Base-by-base conservation (phyloP, 2,113 vertebrate genomes). In the Sorex araneus region DNA sequence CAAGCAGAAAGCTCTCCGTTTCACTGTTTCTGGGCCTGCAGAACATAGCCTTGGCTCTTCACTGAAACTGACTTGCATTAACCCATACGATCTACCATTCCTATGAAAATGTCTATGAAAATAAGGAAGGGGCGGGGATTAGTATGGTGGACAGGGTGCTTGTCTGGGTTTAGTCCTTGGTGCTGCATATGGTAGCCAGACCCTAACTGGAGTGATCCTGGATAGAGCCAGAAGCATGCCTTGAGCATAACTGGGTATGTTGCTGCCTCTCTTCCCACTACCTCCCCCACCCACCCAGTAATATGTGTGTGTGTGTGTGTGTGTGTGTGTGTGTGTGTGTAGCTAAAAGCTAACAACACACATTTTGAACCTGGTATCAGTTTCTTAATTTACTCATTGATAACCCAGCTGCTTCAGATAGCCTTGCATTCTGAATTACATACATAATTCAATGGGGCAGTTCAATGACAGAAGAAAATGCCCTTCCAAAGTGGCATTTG, bases 401-500 rank as follows among this genome's bases (percentile, higher is more conserved):
- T 76, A 67, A 87, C 69, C 7, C 45, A 76, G 47, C n/a, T 83
- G 80, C 57, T 85, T 95, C 80, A 82, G 70, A 66, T 30, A 54
- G 73, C 47, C 74, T 57, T 89, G 28, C 84, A 64, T 67, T 75
- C 54, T 30, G 50, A n/a, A 27, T 86, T 66, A 36, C 23, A 34
- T 71, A 79, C 27, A 86, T 91, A 67, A 85, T 63, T 92, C 87
- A 57, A 90, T 50, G 30, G 40, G 16, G 71, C 30, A 88, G 77
- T 93, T 88, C 40, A 79, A 47, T 69, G 83, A 88, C n/a, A 28
- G 70, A 88, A 28, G 70, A 88, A 76, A 91, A 57, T 70, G 40
- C 36, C n/a, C 84, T 94, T 93, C 64, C 25, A 93, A 90, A 92
- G 21, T 27, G 85, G 47, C 7, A 47, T 82, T 69, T 92, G 54